Base-by-base conservation (phyloP, 2,113 vertebrate genomes). In the Zeus faber region DNA sequence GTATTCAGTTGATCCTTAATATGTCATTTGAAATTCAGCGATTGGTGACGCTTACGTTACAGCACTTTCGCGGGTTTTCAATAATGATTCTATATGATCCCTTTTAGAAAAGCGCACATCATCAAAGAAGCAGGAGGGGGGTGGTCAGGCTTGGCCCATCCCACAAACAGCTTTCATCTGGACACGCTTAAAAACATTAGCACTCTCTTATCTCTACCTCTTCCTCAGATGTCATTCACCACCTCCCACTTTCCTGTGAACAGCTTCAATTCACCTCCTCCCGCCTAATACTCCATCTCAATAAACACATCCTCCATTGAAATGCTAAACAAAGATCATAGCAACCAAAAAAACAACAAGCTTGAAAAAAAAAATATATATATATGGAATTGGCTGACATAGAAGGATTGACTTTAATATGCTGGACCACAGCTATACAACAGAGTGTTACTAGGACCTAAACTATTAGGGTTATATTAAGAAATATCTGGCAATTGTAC, bases 151-250 rank as follows among this genome's bases (percentile, higher is more conserved):
- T 54, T 53, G 35, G 29, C 49, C 31, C 1, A 0, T 37, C 21
- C 27, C 54, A 58, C 25, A 48, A 31, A 25, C 24, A 43, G 55
- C 76, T 77, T 68, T 80, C 70, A 78, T 74, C 65, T 78, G 65
- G 59, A 72, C 39, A 0, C 21, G 57, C 75, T 81, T 76, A 73
- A 71, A n/a, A 61, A 71, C 74, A 77, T 71, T 71, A 73, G 53
- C 62, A 65, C 59, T 62, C 65, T 73, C 71, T 81, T 81, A 81
- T 81, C 78, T 75, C 44, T 27, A 22, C 4, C 10, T 49, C 65
- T 65, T 64, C 73, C 63, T 68, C 39, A 14, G 13, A 1, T 4
- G 7, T 79, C 73, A 72, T 56, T 70, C 65, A 70, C 17, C 63
- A 47, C 23, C 52, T n/a, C 48, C 33, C 52, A 24, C 16, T 1